Conservation (phyloP, 2,113 vertebrate genomes). For the Rattus rattus region DNA sequence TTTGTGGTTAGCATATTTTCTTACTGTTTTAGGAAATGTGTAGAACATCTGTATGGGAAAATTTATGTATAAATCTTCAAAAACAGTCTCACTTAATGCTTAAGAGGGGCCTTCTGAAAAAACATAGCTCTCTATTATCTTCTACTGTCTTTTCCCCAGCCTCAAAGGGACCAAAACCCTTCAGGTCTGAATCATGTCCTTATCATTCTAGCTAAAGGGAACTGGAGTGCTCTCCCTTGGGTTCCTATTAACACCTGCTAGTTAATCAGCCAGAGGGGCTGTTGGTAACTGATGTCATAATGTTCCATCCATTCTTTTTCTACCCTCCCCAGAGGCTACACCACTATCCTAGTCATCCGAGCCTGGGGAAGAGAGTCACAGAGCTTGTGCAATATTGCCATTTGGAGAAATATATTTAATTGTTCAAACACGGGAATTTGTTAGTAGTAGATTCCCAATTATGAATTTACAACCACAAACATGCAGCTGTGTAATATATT, state of each 20-base stretch:
- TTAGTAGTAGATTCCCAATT: constrained; percentile 75
- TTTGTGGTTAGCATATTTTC: not conserved
- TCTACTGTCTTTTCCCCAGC: constrained; percentile 22
- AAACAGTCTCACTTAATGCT: constrained; percentile 27
- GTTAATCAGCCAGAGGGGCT: constrained; percentile 82
- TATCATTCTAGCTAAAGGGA: constrained; percentile 71
- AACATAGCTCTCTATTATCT: constrained; percentile 57
- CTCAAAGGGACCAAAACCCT: constrained; percentile 65
- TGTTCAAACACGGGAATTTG: constrained; percentile 73
- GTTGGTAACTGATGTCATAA: constrained; percentile 74
- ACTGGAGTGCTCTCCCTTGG: constrained; percentile 74
- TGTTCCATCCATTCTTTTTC: constrained; percentile 14
- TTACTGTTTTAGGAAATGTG: not conserved
- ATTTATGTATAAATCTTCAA: constrained; percentile 40
- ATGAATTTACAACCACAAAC: constrained; percentile 71
- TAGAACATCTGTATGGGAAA: not conserved
- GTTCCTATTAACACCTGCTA: constrained; percentile 83
- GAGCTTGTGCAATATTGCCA: not conserved
- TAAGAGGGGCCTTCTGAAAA: constrained; percentile 40
- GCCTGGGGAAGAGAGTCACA: constrained; percentile 3
- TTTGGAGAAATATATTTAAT: constrained; percentile 27
- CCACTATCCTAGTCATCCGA: not conserved
- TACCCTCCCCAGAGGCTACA: constrained; percentile 55
- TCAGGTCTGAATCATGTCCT: constrained; percentile 79
- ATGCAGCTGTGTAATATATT: constrained; percentile 80